Conservation (phyloP, 2,113 vertebrate genomes). For the Gobiocypris rarus region DNA sequence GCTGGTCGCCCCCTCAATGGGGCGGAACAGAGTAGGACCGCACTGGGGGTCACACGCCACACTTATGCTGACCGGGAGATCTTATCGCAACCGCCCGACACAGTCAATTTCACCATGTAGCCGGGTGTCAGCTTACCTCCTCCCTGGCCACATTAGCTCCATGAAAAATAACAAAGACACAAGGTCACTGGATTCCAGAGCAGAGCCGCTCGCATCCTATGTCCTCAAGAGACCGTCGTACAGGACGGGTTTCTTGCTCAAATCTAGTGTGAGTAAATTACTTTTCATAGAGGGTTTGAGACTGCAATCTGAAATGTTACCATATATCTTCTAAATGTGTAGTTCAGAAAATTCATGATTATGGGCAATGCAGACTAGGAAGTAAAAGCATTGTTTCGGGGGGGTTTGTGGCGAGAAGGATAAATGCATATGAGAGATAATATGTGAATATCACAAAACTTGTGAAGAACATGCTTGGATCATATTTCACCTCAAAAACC, state of each 20-base stretch:
- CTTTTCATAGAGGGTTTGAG: neutral
- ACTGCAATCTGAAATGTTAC: neutral
- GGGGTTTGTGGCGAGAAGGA: neutral
- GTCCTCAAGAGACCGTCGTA: neutral
- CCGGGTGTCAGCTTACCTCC: slow-evolving; percentile 40
- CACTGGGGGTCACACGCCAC: slow-evolving; percentile 20
- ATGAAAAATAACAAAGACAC: slow-evolving; percentile 41
- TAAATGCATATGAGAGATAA: neutral
- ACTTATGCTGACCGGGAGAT: slow-evolving; percentile 54
- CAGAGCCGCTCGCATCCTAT: neutral
- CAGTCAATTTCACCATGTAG: slow-evolving; percentile 52
- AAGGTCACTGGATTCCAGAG: slow-evolving; percentile 49
- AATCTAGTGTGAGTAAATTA: neutral
- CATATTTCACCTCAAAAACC: neutral
- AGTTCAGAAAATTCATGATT: neutral
- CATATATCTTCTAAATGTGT: neutral
- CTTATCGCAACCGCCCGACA: slow-evolving; percentile 50
- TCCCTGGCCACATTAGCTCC: slow-evolving; percentile 40
- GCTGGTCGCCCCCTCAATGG: slow-evolving; percentile 45
- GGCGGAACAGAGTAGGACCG: slow-evolving; percentile 46
- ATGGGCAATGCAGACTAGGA: neutral
- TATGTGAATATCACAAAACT: neutral
- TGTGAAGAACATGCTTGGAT: neutral
- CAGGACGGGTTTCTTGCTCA: neutral
- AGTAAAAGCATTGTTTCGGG: too few species aligned